Conservation (phyloP, 2,797 vertebrate species). For the Lepilemur septentrionalis region DNA sequence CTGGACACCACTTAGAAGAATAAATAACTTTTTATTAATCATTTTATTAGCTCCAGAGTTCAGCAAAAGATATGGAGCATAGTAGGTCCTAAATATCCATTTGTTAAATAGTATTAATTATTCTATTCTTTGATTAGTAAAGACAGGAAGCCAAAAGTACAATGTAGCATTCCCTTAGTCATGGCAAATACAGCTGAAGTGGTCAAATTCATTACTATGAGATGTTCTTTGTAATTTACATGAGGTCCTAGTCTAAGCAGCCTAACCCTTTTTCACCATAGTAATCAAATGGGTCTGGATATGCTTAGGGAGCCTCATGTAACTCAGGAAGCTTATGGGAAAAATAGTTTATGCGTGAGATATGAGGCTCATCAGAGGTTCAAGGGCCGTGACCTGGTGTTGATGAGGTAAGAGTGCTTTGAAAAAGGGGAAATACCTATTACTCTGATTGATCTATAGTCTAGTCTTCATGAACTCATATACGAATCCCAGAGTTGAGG, state of each 20-base stretch:
- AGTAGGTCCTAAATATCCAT: neutral
- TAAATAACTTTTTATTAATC: neutral
- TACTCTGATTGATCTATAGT: neutral
- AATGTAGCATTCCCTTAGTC: neutral
- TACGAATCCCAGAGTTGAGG: neutral
- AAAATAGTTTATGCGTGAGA: neutral
- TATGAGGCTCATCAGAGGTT: neutral
- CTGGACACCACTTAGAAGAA: neutral
- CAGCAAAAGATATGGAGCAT: neutral
- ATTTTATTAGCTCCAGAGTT: neutral
- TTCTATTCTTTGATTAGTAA: neutral
- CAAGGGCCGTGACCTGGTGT: neutral
- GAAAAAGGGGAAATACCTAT: neutral
- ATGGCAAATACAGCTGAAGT: neutral
- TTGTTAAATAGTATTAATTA: neutral
- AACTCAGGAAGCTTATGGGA: neutral
- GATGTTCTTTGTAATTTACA: neutral
- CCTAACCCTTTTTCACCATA: neutral
- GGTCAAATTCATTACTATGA: neutral
- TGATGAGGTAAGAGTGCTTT: neutral
- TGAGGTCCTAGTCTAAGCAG: neutral
- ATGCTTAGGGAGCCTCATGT: neutral
- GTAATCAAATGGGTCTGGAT: neutral
- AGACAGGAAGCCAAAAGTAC: neutral
- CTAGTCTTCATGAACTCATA: neutral